Percentiles rank a stretch among this genome's conserved stretches.
Evolutionary conservation across 1,140 invertebrate genomes (phyloP).

Genomic region (Caenorhabditis briggsae): DNA sequence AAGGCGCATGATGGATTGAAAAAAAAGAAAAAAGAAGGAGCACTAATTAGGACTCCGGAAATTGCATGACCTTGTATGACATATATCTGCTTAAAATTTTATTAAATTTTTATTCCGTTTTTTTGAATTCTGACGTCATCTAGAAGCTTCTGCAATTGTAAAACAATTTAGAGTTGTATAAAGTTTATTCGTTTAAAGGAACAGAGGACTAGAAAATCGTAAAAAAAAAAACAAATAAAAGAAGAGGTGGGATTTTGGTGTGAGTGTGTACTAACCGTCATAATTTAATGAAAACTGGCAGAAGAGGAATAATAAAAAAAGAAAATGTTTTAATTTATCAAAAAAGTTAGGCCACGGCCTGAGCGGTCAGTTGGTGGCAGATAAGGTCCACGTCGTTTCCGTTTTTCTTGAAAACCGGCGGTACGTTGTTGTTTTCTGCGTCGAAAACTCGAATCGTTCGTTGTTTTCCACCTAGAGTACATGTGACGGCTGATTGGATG

Average conservation of each 20-base stretch:
- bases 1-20: conserved; percentile 13
- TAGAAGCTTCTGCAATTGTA: too few species aligned
- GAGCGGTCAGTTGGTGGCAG: conserved; percentile 47
- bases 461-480: conserved; percentile 61
- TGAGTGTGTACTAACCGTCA: conserved; percentile 13
- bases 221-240: not conserved
- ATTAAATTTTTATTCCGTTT: too few species aligned
- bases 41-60: conserved; percentile 14
- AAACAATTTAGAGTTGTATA: not conserved
- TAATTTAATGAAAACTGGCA: conserved; percentile 1
- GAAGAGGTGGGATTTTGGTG: not conserved
- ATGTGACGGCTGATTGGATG: conserved; percentile 55
- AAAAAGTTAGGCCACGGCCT: conserved; percentile 14
- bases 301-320: not conserved
- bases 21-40: not conserved
- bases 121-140: conserved; percentile 25
- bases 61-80: conserved; percentile 25
- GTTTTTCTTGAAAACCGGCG: conserved; percentile 65
- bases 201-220: not conserved
- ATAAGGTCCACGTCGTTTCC: conserved; percentile 67
- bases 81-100: not conserved
- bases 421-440: conserved; percentile 50
- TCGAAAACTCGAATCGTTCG: conserved; percentile 62
- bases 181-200: not conserved
- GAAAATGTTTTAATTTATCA: not conserved